Conservation (phyloP, 2,113 vertebrate species). For the Cynocephalus volans region DNA sequence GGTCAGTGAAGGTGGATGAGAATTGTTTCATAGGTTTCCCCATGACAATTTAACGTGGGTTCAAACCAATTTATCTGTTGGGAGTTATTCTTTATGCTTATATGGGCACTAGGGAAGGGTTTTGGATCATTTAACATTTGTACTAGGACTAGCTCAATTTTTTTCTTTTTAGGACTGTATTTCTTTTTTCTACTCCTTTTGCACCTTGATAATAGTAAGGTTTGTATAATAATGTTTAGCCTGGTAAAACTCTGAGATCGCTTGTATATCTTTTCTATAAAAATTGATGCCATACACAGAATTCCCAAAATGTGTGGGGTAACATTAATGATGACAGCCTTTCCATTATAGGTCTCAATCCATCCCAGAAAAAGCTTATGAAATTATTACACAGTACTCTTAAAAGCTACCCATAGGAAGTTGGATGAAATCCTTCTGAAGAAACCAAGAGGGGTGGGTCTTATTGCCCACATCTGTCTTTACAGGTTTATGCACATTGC, state of each 20-base stretch:
- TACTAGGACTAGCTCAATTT: neutral
- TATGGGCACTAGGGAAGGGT: neutral
- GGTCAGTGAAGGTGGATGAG: constrained; percentile 36
- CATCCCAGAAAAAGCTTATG: constrained; percentile 15
- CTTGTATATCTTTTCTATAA: neutral
- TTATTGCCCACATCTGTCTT: neutral
- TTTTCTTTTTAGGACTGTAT: neutral
- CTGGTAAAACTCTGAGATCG: constrained; percentile 41
- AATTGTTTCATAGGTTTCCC: constrained; percentile 15
- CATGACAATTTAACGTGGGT: constrained; percentile 20
- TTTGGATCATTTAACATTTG: constrained; percentile 57
- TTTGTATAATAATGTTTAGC: constrained; percentile 9
- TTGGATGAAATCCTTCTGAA: constrained; percentile 49
- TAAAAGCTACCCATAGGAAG: constrained; percentile 14
- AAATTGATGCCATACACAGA: neutral
- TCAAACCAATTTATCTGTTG: constrained; percentile 25
- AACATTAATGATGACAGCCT: constrained; percentile 1
- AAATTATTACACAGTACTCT: constrained; percentile 59
- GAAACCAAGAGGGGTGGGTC: neutral
- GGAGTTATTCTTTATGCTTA: constrained; percentile 32
- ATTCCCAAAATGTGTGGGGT: neutral
- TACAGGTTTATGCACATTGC: neutral
- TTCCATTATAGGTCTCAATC: neutral
- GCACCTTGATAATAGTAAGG: neutral
- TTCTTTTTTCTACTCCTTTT: constrained; percentile 46